These are phyloP conservation scores for Stomatorhinus ivindoensis DNA, from an alignment of 2,113 vertebrate genomes.

Conservation along the genomic window DNA sequence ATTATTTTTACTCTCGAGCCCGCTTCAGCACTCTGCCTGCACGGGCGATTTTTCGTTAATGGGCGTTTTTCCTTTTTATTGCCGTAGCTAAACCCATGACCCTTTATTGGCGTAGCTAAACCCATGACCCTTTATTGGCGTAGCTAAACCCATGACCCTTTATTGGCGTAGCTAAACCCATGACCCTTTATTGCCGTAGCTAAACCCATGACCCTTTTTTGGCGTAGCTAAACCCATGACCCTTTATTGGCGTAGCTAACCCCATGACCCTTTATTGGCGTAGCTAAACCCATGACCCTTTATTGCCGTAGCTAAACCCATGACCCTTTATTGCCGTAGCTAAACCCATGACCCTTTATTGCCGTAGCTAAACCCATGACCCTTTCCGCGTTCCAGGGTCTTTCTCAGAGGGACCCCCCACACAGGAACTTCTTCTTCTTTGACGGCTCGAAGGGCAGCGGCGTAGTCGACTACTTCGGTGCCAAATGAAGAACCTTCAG, in stretches of 20 bases:
- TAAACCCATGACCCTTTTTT: neutral
- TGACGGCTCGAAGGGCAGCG: slow-evolving; percentile 75
- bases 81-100: neutral
- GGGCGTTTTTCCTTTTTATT: neutral
- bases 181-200: neutral
- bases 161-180: no score
- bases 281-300: no score
- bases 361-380: neutral
- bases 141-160: neutral
- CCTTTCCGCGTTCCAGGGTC: slow-evolving; percentile 55
- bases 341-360: neutral
- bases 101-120: no score
- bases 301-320: neutral
- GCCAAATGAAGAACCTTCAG: slow-evolving; percentile 49
- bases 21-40: neutral
- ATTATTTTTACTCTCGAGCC: neutral
- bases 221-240: no score
- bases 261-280: neutral
- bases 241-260: neutral
- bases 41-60: neutral
- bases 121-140: neutral
- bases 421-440: slow-evolving; percentile 95
- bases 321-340: neutral
- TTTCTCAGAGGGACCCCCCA: slow-evolving; percentile 82
- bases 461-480: slow-evolving; percentile 77